These are phyloP conservation scores for Oxycera nigricornis DNA, from an alignment of 2,888 invertebrate genomes.

Conservation along the genomic window DNA sequence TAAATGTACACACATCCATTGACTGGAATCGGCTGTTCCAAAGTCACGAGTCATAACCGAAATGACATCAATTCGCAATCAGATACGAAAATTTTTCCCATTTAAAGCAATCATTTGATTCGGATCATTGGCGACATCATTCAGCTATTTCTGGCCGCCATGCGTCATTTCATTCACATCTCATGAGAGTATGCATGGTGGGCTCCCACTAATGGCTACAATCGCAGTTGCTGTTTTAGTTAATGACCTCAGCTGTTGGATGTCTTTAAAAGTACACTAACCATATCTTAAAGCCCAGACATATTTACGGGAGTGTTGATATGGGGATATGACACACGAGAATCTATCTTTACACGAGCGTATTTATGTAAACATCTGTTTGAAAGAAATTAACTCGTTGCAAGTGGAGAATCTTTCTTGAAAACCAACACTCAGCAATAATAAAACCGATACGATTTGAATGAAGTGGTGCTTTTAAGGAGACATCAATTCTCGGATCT, in stretches of 20 bases:
- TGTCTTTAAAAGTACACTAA: conserved; percentile 5
- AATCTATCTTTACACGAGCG: no score
- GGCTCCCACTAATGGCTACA: background rate
- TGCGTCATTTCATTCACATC: conserved; percentile 26
- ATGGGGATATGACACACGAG: no score
- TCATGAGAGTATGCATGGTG: background rate
- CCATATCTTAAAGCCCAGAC: conserved; percentile 1
- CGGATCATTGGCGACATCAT: conserved; percentile 27
- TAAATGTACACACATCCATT: background rate
- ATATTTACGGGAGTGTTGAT: no score
- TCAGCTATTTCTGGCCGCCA: conserved; percentile 22
- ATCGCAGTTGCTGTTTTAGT: background rate
- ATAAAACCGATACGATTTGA: no score
- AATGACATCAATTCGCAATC: conserved; percentile 13
- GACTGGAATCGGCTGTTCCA: background rate
- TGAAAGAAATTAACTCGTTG: no score
- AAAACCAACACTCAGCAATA: no score
- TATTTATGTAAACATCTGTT: no score
- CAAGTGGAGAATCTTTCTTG: no score
- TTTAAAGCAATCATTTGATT: conserved; percentile 9
- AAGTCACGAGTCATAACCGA: background rate
- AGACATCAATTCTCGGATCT: no score
- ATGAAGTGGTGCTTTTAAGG: no score
- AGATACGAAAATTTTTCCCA: conserved; percentile 17
- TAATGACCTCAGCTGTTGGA: background rate